Conservation (phyloP, 2,113 vertebrate species). For the Choloepus hoffmanni region DNA sequence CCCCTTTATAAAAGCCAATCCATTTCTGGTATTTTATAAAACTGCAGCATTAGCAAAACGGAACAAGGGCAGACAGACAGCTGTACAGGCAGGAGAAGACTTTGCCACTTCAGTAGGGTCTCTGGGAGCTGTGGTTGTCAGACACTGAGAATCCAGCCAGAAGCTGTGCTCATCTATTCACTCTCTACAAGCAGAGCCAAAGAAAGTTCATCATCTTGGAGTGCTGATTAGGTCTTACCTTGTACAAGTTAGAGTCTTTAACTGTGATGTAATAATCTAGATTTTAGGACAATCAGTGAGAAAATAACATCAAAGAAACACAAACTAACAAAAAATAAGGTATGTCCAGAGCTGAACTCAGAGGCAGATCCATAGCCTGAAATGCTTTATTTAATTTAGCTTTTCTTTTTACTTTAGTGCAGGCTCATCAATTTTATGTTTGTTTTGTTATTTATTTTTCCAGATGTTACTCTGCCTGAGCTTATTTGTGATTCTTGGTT, state of each 20-base stretch:
- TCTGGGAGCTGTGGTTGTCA: background rate
- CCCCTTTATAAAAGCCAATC: too few relatives aligned
- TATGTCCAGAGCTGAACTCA: background rate
- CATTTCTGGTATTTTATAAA: too few relatives aligned
- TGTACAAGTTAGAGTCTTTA: background rate
- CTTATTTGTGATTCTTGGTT: too few relatives aligned
- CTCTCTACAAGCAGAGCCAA: background rate
- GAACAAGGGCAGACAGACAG: background rate
- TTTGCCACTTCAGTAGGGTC: too few relatives aligned
- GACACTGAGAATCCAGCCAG: background rate
- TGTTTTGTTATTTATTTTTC: too few relatives aligned
- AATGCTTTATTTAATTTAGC: background rate
- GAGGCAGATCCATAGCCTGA: background rate
- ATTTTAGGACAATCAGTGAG: background rate
- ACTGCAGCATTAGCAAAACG: too few relatives aligned
- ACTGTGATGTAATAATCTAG: too few relatives aligned
- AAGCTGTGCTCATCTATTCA: background rate
- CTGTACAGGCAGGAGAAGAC: too few relatives aligned
- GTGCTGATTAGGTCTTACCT: background rate
- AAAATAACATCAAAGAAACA: background rate
- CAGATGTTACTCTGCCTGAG: too few relatives aligned
- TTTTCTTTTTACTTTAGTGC: too few relatives aligned
- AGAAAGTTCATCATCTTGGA: too few relatives aligned
- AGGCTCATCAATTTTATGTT: too few relatives aligned
- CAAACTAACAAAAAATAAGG: background rate